These are phyloP conservation scores for Henricia sp. DNA, from an alignment of 53 echinoderm and acorn worm species.

Conservation along the genomic window DNA sequence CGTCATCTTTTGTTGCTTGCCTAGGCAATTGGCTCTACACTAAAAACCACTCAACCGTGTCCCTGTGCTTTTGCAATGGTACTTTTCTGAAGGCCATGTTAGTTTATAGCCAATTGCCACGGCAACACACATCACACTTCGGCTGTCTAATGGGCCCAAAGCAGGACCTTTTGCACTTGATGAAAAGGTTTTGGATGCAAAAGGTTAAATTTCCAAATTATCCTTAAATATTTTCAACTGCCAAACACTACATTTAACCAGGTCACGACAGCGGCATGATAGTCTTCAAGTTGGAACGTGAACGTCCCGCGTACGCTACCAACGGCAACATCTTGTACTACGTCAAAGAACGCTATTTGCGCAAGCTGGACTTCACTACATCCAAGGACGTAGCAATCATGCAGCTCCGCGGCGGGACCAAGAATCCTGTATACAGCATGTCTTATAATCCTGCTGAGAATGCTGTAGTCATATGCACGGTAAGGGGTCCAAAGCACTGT, in stretches of 20 bases:
- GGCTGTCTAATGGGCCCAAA: too few relatives aligned
- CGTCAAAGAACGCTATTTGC: slow-evolving; percentile 97
- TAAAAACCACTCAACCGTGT: too few relatives aligned
- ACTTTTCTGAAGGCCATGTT: too few relatives aligned
- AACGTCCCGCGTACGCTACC: slow-evolving; percentile 92
- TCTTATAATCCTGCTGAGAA: slow-evolving; percentile 98
- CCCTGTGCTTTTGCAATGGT: too few relatives aligned
- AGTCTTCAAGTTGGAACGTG: slow-evolving; percentile 98
- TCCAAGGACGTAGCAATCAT: slow-evolving; percentile 98
- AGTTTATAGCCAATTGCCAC: too few relatives aligned
- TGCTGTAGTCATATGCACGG: slow-evolving; percentile 90
- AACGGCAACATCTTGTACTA: slow-evolving; percentile 95
- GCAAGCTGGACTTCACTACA: slow-evolving; percentile 94
- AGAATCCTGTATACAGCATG: slow-evolving; percentile 91
- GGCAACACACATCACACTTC: too few relatives aligned
- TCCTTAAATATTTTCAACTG: neutral
- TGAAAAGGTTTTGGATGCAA: too few relatives aligned
- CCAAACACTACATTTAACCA: too few relatives aligned
- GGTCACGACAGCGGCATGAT: slow-evolving; percentile 99
- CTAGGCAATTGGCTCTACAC: too few relatives aligned
- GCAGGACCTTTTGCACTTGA: too few relatives aligned
- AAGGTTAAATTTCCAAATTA: too few relatives aligned
- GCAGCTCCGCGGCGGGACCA: slow-evolving; percentile 93
- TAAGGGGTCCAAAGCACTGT: slow-evolving; percentile 46
- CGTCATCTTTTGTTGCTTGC: too few relatives aligned